Base-by-base conservation (phyloP, 2,113 vertebrate genomes). In the Ursus arctos region DNA sequence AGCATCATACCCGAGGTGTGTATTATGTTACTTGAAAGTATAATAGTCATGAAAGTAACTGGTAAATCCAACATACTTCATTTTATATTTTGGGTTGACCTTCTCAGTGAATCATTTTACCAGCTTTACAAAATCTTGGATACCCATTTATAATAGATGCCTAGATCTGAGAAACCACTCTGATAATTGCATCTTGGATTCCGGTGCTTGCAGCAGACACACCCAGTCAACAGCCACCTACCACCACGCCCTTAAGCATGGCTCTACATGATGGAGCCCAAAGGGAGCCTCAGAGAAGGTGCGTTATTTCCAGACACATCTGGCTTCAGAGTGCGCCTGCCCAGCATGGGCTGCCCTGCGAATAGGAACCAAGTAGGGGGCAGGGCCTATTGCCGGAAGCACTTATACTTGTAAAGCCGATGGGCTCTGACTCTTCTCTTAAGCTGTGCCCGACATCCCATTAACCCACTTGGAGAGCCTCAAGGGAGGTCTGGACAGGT, bases 391-490 rank as follows among this genome's bases (percentile, higher is more conserved):
- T 67, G 63, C 65, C 7, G 4, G 72, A 33, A 81, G 63, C 4
- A 10, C 57, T 83, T 43, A 43, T 21, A 80, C 19, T 57, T 84
- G 43, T 43, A 74, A 87, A 72, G 63, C 79, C 3, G 1, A 26
- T 53, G 82, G 82, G n/a, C 81, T 79, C 69, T 18, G 9, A 57
- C 53, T 55, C 18, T 53, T 51, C n/a, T 93, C 74, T 84, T 83
- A 90, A 83, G 18, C 77, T 88, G 33, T 2, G 36, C n/a, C 53
- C 2, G 0, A 40, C 80, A 83, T 95, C 81, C 94, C 92, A 96
- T 94, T 88, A 97, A 96, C 77, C 76, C 92, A 95, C 83, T n/a
- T 57, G 84, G 83, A 97, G 93, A 95, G 63, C 65, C 95, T 88
- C 96, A 61, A 16, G 85, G 81, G 88, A 93, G 49, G 86, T 49